A percentile compares a stretch with the other conserved stretches of the same genome.
phyloP scores from a whole-genome alignment of 2,888 invertebrate genomes.

The Morinoia aosen region DNA sequence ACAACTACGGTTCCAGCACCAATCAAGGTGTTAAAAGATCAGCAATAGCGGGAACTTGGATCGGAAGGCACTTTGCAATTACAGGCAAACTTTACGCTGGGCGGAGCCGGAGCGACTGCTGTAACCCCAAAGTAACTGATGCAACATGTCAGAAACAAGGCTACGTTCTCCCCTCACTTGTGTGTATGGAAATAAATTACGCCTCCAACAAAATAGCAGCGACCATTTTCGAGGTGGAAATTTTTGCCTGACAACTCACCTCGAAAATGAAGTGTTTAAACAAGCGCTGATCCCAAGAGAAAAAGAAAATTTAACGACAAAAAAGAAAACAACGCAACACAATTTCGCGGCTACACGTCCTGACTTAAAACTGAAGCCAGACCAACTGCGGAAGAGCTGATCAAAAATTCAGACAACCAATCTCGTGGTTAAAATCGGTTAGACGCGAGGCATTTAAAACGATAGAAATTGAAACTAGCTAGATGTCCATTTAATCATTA shows the following conservation, averaged over 20 bases:
- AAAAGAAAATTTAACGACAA: not conserved
- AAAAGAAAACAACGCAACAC: too few species aligned
- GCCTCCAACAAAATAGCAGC: not conserved
- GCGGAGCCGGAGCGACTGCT: not conserved
- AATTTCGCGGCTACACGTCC: too few species aligned
- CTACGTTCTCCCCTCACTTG: not conserved
- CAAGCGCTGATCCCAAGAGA: not conserved
- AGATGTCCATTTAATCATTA: too few species aligned
- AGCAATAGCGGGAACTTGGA: not conserved
- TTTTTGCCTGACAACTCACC: not conserved
- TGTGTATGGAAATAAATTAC: not conserved
- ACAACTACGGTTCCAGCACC: not conserved
- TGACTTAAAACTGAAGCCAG: too few species aligned
- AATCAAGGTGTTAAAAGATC: conserved; percentile 14
- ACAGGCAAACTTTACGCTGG: not conserved
- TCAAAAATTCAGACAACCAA: not conserved
- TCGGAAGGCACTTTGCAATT: not conserved
- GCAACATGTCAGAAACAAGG: conserved; percentile 28
- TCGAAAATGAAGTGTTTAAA: not conserved
- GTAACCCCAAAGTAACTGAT: conserved; percentile 1
- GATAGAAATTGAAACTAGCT: too few species aligned
- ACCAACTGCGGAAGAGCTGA: not conserved
- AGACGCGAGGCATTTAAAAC: not conserved
- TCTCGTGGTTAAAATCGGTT: not conserved
- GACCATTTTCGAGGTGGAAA: not conserved